These are phyloP conservation scores for Cybosia mesomella DNA, from an alignment of 2,888 invertebrate species.

Conservation along the genomic window DNA sequence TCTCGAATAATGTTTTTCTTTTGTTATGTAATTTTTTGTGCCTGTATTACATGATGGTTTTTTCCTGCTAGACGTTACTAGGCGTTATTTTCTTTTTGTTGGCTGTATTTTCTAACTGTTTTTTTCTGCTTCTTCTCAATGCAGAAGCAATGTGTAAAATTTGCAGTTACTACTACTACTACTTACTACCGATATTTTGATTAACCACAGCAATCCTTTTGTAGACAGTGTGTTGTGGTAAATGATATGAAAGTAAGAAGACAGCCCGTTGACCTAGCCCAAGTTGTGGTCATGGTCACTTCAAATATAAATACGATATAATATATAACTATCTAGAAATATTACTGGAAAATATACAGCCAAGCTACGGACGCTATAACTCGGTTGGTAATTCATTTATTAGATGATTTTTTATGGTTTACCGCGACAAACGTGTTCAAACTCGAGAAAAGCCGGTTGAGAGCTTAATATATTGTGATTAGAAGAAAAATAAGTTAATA, in stretches of 20 bases:
- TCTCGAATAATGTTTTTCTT: not conserved
- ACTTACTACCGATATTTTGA: conserved; percentile 35
- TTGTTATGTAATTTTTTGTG: conserved; percentile 9
- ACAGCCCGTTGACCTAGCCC: not conserved
- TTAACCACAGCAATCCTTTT: conserved; percentile 84
- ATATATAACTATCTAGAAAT: not conserved
- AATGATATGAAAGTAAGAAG: conserved; percentile 34
- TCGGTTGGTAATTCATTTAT: not conserved
- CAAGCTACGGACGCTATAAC: not conserved
- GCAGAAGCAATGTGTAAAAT: conserved; percentile 82
- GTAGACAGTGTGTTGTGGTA: conserved; percentile 60
- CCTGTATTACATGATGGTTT: conserved; percentile 25
- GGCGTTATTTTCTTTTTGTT: conserved; percentile 39
- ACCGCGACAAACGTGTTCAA: not conserved
- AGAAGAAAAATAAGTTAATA: not conserved
- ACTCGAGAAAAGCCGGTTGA: not conserved
- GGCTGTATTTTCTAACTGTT: conserved; percentile 49
- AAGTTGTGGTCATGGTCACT: not conserved
- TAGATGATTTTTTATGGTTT: not conserved
- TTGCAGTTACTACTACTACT: conserved; percentile 39
- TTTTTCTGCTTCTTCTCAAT: conserved; percentile 74
- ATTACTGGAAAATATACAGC: not conserved
- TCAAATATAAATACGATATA: not conserved
- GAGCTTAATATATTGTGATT: too few relatives aligned
- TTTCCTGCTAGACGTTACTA: conserved; percentile 19